phyloP scores from a whole-genome alignment of 2,797 vertebrate species.

The Etheostoma nigrum region DNA sequence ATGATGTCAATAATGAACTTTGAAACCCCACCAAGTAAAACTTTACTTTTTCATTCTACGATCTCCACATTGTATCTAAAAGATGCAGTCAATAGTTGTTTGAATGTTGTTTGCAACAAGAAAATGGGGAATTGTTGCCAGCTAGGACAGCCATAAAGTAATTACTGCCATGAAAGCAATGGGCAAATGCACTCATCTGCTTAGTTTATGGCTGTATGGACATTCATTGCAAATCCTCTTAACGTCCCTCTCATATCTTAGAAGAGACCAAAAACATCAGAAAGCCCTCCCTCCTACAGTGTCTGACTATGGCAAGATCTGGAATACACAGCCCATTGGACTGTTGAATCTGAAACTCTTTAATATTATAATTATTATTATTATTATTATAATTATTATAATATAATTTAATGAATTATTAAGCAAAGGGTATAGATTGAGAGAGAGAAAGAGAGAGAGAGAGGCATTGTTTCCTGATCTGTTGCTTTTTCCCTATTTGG shows the following conservation, averaged over 20 bases:
- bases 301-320: not conserved
- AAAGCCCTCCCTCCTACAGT: not conserved
- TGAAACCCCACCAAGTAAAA: not conserved
- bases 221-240: constrained; percentile 49
- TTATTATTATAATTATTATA: too few relatives aligned
- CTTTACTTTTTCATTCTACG: not conserved
- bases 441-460: not conserved
- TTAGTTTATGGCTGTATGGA: constrained; percentile 45
- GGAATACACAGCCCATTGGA: not conserved
- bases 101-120: not conserved
- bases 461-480: constrained; percentile 27
- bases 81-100: not conserved
- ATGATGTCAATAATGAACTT: not conserved
- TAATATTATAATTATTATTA: too few relatives aligned
- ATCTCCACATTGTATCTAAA: not conserved
- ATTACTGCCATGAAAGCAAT: constrained; percentile 18
- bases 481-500: not conserved
- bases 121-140: not conserved
- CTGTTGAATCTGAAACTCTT: not conserved
- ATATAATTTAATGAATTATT: constrained; percentile 60
- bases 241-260: constrained; percentile 14
- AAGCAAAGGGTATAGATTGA: constrained; percentile 7
- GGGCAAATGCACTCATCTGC: constrained; percentile 28
- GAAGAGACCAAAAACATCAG: constrained; percentile 14
- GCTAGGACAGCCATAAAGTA: constrained; percentile 22